These are phyloP conservation scores for Atta texana DNA, from an alignment of 1,140 invertebrate species.

Conservation along the genomic window DNA sequence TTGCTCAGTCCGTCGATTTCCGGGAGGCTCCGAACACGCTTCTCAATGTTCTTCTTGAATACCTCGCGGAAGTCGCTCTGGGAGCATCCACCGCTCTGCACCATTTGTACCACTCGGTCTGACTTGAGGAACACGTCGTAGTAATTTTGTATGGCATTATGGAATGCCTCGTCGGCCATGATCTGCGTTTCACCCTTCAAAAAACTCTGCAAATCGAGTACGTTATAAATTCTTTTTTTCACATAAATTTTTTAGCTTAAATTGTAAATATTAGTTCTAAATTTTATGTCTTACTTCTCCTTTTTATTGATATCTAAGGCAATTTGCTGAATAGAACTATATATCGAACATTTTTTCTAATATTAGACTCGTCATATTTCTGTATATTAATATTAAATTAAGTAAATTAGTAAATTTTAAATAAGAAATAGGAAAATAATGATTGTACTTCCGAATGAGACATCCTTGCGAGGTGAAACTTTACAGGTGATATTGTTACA, in stretches of 20 bases:
- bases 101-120: constrained; percentile 97
- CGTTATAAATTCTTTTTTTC: background rate
- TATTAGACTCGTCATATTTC: background rate
- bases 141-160: constrained; percentile 99
- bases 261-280: background rate
- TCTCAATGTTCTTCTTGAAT: constrained; percentile 98
- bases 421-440: too few species aligned
- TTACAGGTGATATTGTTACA: too few species aligned
- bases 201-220: constrained; percentile 89
- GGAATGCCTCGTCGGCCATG: constrained; percentile 99
- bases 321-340: background rate
- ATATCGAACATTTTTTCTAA: background rate
- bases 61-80: constrained; percentile 99
- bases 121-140: constrained; percentile 99
- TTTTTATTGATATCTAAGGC: background rate
- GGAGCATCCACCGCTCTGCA: constrained; percentile 98
- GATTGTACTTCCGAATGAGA: too few species aligned
- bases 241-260: background rate
- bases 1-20: constrained; percentile 99
- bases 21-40: constrained; percentile 97
- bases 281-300: background rate
- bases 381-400: background rate
- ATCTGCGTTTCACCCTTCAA: constrained; percentile 98
- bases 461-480: too few species aligned
- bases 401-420: background rate